Evolutionary conservation across 2,113 vertebrate genomes (phyloP).

Genomic region (Etia nguti): DNA sequence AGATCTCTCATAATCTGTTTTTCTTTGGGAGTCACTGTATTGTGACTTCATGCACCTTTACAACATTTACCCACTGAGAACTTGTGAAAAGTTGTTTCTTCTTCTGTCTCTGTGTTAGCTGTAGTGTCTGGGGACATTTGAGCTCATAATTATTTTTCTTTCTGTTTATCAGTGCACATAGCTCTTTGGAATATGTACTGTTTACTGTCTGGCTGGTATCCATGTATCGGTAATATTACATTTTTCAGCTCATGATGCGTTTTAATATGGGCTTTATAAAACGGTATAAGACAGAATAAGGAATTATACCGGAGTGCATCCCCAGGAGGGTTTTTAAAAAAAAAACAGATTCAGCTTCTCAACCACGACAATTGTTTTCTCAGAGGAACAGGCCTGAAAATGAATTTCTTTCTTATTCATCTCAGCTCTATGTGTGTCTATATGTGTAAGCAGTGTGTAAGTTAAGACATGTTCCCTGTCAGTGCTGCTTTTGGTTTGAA

Average conservation of each 20-base stretch:
- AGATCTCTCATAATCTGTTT: neutral
- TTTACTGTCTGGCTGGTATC: neutral
- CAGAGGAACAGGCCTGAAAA: neutral
- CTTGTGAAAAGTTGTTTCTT: no score
- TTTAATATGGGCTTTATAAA: neutral
- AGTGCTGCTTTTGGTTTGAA: constrained; percentile 4
- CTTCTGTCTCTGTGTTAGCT: no score
- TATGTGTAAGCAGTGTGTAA: neutral
- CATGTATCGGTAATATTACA: neutral
- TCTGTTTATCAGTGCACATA: neutral
- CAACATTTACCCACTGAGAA: no score
- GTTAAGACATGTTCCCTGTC: constrained; percentile 45
- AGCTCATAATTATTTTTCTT: no score
- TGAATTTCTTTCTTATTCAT: neutral
- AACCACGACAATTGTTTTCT: neutral
- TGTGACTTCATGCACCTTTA: no score
- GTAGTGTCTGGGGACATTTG: no score
- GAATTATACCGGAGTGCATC: neutral
- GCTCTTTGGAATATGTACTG: neutral
- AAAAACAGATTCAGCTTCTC: neutral
- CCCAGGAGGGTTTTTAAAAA: neutral
- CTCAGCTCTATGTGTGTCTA: neutral
- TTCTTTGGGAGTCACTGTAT: neutral
- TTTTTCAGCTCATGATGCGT: neutral
- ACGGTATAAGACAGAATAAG: neutral